Base-by-base conservation (phyloP, 2,888 invertebrate genomes). In the Phyllotreta striolata region DNA sequence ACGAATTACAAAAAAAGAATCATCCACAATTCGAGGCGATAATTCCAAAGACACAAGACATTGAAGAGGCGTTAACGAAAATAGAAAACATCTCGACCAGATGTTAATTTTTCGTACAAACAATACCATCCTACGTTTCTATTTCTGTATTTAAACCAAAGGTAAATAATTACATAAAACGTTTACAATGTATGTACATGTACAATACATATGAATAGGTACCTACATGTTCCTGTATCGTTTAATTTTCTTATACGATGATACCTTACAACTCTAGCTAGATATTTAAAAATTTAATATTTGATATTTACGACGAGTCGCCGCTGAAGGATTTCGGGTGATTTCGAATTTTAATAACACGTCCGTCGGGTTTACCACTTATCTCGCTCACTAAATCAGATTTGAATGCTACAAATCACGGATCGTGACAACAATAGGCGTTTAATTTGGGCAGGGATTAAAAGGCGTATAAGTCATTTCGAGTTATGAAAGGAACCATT, bases 101-200 rank as follows among this genome's bases (percentile, higher is more conserved):
- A 58, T 51, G 59, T 59, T 59, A 59, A 59, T 35, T 59, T 51
- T 59, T 59, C 51, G 41, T 51, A 41, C 59, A 59, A 59, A 51
- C 51, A 59, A 59, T 41, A 10, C 49, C n/a, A 41, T 34, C 40
- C 47, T 47, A 39, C 43, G 51, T 10, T 51, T 51, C 41, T 59
- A 59, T 59, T 59, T 58, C 39, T 14, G 49, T 40, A 34, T 49
- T 6, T 41, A 44, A 44, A 44, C 35, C 44, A 12, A 44, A 38
- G 8, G 47, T 35, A 58, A 58, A 58, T 58, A 58, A 49, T 58
- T 58, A 58, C 58, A 58, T 40, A 58, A 58, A 56, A 49, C n/a
- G 49, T 49, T 35, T 49, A 24, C 24, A 24, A 24, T 24, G 24
- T 24, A 24, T 4, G 4, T 24, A 24, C 24, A 24, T 24, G 24